Conservation (phyloP, 2,888 invertebrate genomes). For the Agrilus cyanescens region DNA sequence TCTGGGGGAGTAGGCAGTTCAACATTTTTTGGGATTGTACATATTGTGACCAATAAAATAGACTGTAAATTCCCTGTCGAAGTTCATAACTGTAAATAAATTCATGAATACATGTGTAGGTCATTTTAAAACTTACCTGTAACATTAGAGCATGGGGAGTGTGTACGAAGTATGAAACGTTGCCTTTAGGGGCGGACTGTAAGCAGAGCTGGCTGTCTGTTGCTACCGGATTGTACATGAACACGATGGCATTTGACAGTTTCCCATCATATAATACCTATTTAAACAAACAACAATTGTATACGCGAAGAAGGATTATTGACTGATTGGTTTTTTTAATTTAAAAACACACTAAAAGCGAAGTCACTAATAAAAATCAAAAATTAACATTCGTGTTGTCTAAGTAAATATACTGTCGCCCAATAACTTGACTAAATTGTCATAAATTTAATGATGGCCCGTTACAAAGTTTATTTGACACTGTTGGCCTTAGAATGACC, state of each 20-base stretch:
- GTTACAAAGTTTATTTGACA: too few relatives aligned
- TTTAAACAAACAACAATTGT: slow-evolving; percentile 16
- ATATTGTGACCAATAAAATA: too few relatives aligned
- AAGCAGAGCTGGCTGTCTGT: slow-evolving; percentile 98
- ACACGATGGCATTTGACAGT: slow-evolving; percentile 90
- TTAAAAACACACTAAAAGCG: background rate
- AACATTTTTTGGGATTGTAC: too few relatives aligned
- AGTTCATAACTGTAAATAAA: too few relatives aligned
- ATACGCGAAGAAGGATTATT: background rate
- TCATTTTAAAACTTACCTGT: slow-evolving; percentile 51
- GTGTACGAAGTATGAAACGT: slow-evolving; percentile 95
- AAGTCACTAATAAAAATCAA: background rate
- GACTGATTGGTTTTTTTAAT: background rate
- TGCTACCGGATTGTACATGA: slow-evolving; percentile 99
- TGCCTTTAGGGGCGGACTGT: slow-evolving; percentile 96
- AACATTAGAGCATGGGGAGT: slow-evolving; percentile 99
- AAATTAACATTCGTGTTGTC: too few relatives aligned
- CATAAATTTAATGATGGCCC: too few relatives aligned
- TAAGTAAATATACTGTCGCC: too few relatives aligned
- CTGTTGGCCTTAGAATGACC: too few relatives aligned
- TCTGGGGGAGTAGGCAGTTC: too few relatives aligned
- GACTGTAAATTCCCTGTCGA: too few relatives aligned
- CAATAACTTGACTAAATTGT: too few relatives aligned
- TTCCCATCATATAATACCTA: slow-evolving; percentile 98
- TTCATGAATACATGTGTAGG: too few relatives aligned